Evolutionary conservation across 2,888 invertebrate genomes (phyloP).

Genomic region (Phortica magna): DNA sequence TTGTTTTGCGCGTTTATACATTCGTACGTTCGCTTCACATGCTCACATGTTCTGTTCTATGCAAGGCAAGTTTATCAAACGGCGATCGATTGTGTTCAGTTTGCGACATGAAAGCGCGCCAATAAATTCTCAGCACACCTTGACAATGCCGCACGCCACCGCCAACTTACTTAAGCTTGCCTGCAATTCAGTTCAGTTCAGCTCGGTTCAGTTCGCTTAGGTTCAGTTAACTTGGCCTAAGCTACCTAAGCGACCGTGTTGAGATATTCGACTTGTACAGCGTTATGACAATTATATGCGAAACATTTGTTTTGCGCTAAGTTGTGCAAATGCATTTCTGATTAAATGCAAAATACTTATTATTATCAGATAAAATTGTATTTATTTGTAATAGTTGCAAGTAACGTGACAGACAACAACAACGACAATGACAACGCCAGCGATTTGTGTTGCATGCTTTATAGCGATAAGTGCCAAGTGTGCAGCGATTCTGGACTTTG

Average conservation of each 20-base stretch:
- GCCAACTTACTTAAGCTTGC: not conserved
- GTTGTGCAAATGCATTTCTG: constrained; percentile 19
- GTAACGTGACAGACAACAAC: constrained; percentile 17
- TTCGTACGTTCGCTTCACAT: not conserved
- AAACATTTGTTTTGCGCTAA: constrained; percentile 26
- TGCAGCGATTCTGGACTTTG: constrained; percentile 10
- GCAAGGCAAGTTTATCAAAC: constrained; percentile 58
- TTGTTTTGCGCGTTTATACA: constrained; percentile 33
- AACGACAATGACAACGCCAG: constrained; percentile 2
- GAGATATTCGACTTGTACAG: constrained; percentile 55
- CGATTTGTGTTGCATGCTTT: constrained; percentile 19
- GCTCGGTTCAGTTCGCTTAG: not conserved
- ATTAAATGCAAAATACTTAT: constrained; percentile 20
- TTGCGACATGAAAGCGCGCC: constrained; percentile 46
- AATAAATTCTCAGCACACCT: constrained; percentile 68
- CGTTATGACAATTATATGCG: constrained; percentile 64
- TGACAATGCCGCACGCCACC: constrained; percentile 52
- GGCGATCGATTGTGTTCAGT: constrained; percentile 62
- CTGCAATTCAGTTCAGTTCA: not conserved
- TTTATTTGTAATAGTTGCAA: constrained; percentile 30
- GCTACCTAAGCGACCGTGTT: constrained; percentile 5
- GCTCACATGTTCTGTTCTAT: not conserved
- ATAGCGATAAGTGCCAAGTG: constrained; percentile 14
- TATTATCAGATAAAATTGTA: constrained; percentile 31
- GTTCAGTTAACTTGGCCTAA: not conserved